phyloP scores from a whole-genome alignment of 2,888 invertebrate genomes.

The Periphyllus acericola region DNA sequence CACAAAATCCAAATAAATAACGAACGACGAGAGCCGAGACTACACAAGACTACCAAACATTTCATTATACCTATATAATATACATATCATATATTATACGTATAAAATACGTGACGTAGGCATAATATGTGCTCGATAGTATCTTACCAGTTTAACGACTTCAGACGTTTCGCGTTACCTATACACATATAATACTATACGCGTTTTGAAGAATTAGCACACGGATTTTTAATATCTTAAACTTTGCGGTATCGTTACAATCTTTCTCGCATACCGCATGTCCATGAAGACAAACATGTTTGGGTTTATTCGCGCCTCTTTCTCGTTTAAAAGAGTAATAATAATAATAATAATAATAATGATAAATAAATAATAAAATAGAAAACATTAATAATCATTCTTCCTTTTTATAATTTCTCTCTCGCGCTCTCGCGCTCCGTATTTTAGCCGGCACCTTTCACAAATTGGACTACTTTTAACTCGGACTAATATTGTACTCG shows the following conservation, averaged over 20 bases:
- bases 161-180: background rate
- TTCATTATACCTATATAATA: no score
- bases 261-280: background rate
- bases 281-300: slow-evolving; percentile 18
- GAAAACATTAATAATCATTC: slow-evolving; percentile 3
- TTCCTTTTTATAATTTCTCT: slow-evolving; percentile 8
- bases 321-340: no score
- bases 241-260: background rate
- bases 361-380: background rate
- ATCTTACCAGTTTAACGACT: background rate
- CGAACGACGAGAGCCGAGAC: no score
- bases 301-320: slow-evolving; percentile 7
- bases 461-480: slow-evolving; percentile 40
- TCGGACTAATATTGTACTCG: background rate
- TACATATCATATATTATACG: no score
- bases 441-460: slow-evolving; percentile 1
- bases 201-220: background rate
- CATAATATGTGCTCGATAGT: no score
- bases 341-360: background rate
- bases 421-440: background rate
- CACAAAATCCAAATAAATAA: no score
- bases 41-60: no score
- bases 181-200: no score
- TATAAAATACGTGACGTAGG: no score
- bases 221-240: background rate